Evolutionary conservation across 2,888 invertebrate genomes (phyloP).

Genomic region (Sipha maydis): DNA sequence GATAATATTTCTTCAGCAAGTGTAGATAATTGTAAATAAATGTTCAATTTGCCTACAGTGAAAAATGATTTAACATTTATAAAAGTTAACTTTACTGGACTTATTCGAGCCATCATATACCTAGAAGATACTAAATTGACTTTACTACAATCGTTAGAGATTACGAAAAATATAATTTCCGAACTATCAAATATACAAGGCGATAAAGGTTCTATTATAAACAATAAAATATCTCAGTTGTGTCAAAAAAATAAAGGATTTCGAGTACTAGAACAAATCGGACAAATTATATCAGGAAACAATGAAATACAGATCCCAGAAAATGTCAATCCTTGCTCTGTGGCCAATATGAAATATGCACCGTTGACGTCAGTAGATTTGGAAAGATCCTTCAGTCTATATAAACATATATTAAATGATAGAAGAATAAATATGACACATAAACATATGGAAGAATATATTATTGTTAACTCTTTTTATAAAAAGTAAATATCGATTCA

Average conservation of each 20-base stretch:
- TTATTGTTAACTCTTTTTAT: too few relatives aligned
- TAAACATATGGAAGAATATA: not conserved
- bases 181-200: not conserved
- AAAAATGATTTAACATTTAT: slow-evolving; percentile 35
- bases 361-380: not conserved
- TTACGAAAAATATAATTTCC: not conserved
- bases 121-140: not conserved
- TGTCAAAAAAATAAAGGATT: slow-evolving; percentile 3
- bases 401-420: not conserved
- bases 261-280: not conserved
- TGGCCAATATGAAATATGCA: too few relatives aligned
- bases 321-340: not conserved
- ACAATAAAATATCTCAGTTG: not conserved
- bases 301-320: not conserved
- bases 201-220: not conserved
- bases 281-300: not conserved
- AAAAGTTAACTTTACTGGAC: not conserved
- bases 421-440: not conserved
- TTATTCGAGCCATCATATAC: not conserved
- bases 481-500: not conserved
- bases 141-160: not conserved
- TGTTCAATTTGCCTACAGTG: not conserved
- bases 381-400: not conserved
- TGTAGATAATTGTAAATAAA: slow-evolving; percentile 5
- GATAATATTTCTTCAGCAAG: slow-evolving; percentile 14